Evolutionary conservation across 2,888 invertebrate genomes (phyloP).

Genomic region (Hyppa rectilinea): DNA sequence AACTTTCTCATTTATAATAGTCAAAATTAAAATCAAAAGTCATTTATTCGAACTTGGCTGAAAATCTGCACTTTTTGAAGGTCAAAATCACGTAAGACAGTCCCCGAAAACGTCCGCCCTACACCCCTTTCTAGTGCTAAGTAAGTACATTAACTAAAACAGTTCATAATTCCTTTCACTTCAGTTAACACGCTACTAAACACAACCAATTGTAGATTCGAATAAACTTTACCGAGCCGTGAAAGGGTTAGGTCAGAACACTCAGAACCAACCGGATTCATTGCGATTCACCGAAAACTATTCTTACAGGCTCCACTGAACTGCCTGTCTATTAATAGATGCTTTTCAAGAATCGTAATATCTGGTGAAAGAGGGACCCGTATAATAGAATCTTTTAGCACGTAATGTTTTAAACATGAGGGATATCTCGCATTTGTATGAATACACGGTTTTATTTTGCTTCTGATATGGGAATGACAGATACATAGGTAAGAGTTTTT

Average conservation of each 20-base stretch:
- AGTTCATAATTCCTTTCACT: conserved; percentile 39
- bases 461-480: conserved; percentile 49
- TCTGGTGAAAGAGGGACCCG: conserved; percentile 27
- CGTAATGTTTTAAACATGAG: conserved; percentile 58
- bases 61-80: no score
- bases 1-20: no score
- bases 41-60: no score
- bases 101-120: no score
- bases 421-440: conserved; percentile 38
- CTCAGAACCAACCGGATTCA: conserved; percentile 21
- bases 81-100: no score
- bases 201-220: conserved; percentile 42
- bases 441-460: conserved; percentile 36
- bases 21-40: no score
- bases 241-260: conserved; percentile 43
- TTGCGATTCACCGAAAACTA: conserved; percentile 57
- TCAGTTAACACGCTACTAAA: conserved; percentile 25
- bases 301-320: conserved; percentile 44
- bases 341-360: conserved; percentile 43
- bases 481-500: conserved; percentile 15
- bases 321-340: conserved; percentile 47
- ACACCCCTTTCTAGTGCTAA: no score
- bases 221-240: conserved; percentile 38
- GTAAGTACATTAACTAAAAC: no score
- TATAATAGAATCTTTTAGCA: conserved; percentile 44